Evolutionary conservation across 2,797 vertebrate genomes (phyloP).

Genomic region (Iguana delicatissima): DNA sequence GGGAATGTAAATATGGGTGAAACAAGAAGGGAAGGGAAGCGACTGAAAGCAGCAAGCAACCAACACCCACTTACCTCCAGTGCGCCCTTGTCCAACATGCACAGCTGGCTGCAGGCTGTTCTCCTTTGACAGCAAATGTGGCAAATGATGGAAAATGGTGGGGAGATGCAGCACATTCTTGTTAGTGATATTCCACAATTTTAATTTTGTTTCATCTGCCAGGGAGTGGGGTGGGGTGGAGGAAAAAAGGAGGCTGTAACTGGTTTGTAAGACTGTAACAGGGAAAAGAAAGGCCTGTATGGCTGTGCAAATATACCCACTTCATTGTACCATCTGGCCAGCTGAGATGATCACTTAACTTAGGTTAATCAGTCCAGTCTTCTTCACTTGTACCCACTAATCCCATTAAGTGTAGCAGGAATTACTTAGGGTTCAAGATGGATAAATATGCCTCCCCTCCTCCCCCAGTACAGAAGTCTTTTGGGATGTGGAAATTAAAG

Average conservation of each 20-base stretch:
- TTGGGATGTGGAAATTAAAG: constrained; percentile 64
- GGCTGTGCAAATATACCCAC: constrained; percentile 47
- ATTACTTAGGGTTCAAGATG: constrained; percentile 55
- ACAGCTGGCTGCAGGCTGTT: constrained; percentile 95
- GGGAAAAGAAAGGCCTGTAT: constrained; percentile 51
- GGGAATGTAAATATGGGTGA: constrained; percentile 53
- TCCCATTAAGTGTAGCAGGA: constrained; percentile 68
- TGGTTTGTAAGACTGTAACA: constrained; percentile 59
- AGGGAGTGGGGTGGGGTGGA: constrained; percentile 8
- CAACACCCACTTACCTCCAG: constrained; percentile 86
- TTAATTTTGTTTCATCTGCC: constrained; percentile 94
- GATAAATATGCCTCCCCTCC: constrained; percentile 45
- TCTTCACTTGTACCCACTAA: constrained; percentile 69
- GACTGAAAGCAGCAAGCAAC: constrained; percentile 60
- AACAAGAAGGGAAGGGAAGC: constrained; percentile 59
- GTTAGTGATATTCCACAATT: constrained; percentile 94
- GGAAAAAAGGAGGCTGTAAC: constrained; percentile 50
- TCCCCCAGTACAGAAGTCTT: constrained; percentile 55
- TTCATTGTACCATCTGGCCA: constrained; percentile 70
- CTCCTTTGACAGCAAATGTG: constrained; percentile 95
- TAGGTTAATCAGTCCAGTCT: constrained; percentile 72
- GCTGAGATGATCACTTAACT: constrained; percentile 51
- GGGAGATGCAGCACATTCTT: constrained; percentile 96
- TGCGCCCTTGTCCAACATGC: constrained; percentile 94
- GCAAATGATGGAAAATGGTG: constrained; percentile 97